These are phyloP conservation scores for Gallinago undulata DNA, from an alignment of 2,113 vertebrate genomes.

Conservation along the genomic window DNA sequence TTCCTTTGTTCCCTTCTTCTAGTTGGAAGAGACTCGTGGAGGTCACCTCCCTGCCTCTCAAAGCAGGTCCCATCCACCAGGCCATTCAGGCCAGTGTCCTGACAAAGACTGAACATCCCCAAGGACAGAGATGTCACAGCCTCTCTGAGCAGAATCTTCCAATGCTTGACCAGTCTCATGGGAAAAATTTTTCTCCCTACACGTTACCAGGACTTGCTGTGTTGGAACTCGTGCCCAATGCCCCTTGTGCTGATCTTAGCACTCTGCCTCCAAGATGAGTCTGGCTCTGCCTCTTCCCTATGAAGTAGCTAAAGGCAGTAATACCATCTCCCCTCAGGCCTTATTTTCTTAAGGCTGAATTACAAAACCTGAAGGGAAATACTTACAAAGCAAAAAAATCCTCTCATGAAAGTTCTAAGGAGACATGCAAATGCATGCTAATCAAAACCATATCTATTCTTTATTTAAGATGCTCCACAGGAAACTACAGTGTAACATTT, in stretches of 20 bases:
- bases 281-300: neutral
- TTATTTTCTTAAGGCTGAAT: neutral
- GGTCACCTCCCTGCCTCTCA: neutral
- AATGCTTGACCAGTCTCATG: neutral
- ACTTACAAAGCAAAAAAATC: neutral
- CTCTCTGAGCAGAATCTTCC: neutral
- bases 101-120: neutral
- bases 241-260: too few relatives aligned
- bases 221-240: neutral
- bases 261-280: fast-evolving
- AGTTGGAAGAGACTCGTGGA: neutral
- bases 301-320: neutral
- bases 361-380: neutral
- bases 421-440: neutral
- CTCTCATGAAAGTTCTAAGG: neutral
- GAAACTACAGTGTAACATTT: neutral
- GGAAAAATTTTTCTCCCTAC: neutral
- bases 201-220: neutral
- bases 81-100: neutral
- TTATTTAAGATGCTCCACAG: neutral
- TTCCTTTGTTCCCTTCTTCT: too few relatives aligned
- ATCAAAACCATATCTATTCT: neutral
- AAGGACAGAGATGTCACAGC: neutral
- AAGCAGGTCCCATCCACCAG: neutral
- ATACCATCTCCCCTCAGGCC: neutral